Percentiles rank a stretch among this genome's conserved stretches.
Conservation (phyloP, 2,113 vertebrate genomes). For the Phocoena sinus region DNA sequence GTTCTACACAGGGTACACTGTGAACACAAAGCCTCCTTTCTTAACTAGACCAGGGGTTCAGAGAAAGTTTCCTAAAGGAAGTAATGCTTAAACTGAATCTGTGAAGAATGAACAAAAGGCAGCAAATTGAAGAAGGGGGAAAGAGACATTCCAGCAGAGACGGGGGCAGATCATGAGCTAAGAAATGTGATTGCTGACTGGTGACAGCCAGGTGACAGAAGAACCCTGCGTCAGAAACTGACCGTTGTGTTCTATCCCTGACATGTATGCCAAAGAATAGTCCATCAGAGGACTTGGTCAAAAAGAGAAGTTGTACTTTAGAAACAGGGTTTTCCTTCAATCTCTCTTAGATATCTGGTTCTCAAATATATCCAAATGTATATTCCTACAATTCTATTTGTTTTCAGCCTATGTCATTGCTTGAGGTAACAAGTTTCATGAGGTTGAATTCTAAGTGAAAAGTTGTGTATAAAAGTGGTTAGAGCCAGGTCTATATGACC, state of each 20-base stretch:
- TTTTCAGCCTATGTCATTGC: not conserved
- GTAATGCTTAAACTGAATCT: not conserved
- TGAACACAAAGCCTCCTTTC: not conserved
- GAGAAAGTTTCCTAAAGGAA: not conserved
- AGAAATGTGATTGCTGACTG: not conserved
- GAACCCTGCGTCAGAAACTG: not conserved
- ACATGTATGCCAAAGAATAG: not conserved
- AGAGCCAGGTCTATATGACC: not conserved
- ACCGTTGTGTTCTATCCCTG: not conserved
- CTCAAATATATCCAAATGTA: not conserved
- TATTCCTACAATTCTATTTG: not conserved
- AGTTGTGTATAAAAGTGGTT: not conserved
- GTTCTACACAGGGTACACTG: not conserved
- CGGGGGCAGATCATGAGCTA: not conserved
- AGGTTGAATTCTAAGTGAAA: not conserved
- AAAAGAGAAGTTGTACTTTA: not conserved
- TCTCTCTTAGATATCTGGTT: not conserved
- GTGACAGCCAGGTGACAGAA: not conserved
- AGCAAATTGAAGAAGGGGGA: not conserved
- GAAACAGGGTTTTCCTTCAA: not conserved
- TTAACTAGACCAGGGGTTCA: not conserved
- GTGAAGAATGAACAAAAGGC: not conserved
- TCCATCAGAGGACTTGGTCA: not conserved
- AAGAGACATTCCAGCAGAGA: not conserved
- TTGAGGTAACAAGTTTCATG: not conserved